Conservation (phyloP, 2,797 vertebrate genomes). For the Coreius guichenoti region DNA sequence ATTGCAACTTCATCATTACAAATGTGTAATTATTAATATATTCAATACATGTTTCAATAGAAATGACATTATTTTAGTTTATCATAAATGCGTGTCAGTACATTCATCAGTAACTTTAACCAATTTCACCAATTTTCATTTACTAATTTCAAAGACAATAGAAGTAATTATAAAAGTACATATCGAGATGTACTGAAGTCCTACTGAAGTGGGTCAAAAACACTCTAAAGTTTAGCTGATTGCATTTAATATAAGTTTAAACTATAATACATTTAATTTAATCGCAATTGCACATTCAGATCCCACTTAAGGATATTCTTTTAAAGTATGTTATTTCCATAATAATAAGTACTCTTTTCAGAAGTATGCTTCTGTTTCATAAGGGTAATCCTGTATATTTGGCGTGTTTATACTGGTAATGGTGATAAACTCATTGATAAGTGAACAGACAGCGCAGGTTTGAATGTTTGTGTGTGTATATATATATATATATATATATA, state of each 20-base stretch:
- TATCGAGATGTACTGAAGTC: not conserved
- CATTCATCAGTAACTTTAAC: not conserved
- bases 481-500: slow-evolving; percentile 31
- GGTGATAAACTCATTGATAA: not conserved
- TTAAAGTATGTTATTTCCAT: not conserved
- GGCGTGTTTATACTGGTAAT: not conserved
- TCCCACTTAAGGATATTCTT: not conserved
- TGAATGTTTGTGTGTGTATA: slow-evolving; percentile 27
- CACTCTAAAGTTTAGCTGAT: not conserved
- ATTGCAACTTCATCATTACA: not conserved
- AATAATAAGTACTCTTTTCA: not conserved
- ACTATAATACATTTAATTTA: not conserved
- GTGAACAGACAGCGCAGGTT: not conserved
- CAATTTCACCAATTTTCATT: not conserved
- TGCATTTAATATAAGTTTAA: not conserved
- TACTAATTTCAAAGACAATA: not conserved
- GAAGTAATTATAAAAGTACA: not conserved
- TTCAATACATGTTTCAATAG: not conserved
- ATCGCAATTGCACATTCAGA: not conserved
- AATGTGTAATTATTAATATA: not conserved
- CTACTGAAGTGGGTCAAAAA: not conserved
- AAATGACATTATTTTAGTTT: not conserved
- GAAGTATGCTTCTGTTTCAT: not conserved
- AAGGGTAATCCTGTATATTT: not conserved
- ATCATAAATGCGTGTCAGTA: not conserved